phyloP scores from a whole-genome alignment of 2,113 vertebrate species.

The Machaerirhynchus nigripectus region DNA sequence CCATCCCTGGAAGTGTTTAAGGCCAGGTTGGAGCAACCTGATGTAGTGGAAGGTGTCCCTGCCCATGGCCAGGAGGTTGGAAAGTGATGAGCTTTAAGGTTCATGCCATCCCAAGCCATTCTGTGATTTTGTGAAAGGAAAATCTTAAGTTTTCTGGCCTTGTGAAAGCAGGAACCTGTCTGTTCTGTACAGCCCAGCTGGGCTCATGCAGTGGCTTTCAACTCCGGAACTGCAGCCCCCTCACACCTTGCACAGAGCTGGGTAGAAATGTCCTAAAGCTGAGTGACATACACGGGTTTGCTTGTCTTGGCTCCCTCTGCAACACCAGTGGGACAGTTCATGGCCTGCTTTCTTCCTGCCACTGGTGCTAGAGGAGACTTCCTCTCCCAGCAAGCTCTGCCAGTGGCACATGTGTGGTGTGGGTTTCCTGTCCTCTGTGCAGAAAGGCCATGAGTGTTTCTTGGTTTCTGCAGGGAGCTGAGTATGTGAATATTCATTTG shows the following conservation, averaged over 20 bases:
- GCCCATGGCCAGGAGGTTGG: not conserved
- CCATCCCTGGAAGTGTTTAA: not conserved
- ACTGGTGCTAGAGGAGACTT: not conserved
- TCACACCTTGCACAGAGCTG: not conserved
- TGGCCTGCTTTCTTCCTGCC: not conserved
- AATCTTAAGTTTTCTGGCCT: not conserved
- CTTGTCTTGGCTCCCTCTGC: not conserved
- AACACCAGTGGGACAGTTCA: rapidly evolving
- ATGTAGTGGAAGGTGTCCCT: not conserved
- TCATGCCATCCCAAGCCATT: too few relatives aligned
- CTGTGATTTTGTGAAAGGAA: not conserved
- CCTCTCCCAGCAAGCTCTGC: not conserved
- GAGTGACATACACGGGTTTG: not conserved
- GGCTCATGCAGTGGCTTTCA: not conserved
- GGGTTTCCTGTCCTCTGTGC: not conserved
- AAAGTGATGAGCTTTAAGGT: not conserved
- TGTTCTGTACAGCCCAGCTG: not conserved
- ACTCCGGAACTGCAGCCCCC: not conserved
- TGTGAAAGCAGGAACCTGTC: not conserved
- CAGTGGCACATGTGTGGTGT: not conserved
- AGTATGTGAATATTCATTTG: not conserved
- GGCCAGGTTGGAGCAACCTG: not conserved
- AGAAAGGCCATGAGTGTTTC: not conserved
- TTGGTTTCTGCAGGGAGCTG: not conserved
- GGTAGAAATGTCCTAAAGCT: not conserved